These are phyloP conservation scores for Pristiophorus japonicus DNA, from an alignment of 2,113 vertebrate genomes.

Conservation along the genomic window DNA sequence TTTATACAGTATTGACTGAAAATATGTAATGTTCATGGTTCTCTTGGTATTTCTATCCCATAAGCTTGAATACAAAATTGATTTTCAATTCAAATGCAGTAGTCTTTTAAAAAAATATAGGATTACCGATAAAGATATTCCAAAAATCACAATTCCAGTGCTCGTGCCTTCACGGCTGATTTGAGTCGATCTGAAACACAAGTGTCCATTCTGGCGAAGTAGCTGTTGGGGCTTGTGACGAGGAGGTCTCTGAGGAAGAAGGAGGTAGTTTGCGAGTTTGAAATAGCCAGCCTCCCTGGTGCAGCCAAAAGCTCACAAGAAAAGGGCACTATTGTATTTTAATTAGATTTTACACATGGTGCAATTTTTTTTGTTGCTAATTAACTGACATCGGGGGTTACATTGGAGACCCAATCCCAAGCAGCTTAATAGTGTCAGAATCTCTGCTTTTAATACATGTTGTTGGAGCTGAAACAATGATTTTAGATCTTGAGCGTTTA, in stretches of 20 bases:
- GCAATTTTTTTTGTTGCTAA: not conserved
- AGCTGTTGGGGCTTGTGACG: not conserved
- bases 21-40: not conserved
- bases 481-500: not conserved
- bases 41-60: not conserved
- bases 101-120: not conserved
- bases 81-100: conserved; percentile 6
- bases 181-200: not conserved
- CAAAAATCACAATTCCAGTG: not conserved
- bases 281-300: not conserved
- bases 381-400: not conserved
- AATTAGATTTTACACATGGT: not conserved
- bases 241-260: not conserved
- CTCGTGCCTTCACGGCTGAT: not conserved
- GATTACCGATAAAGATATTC: not conserved
- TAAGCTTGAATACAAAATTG: not conserved
- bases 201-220: not conserved
- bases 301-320: not conserved
- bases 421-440: not conserved
- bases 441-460: not conserved
- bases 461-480: not conserved
- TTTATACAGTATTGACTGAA: not conserved
- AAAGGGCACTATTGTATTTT: not conserved
- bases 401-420: not conserved
- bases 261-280: not conserved